Evolutionary conservation across 2,888 invertebrate species (phyloP), one percentile per base, ranked within the genome.

Genomic region (Pollenia griseotomentosa): DNA sequence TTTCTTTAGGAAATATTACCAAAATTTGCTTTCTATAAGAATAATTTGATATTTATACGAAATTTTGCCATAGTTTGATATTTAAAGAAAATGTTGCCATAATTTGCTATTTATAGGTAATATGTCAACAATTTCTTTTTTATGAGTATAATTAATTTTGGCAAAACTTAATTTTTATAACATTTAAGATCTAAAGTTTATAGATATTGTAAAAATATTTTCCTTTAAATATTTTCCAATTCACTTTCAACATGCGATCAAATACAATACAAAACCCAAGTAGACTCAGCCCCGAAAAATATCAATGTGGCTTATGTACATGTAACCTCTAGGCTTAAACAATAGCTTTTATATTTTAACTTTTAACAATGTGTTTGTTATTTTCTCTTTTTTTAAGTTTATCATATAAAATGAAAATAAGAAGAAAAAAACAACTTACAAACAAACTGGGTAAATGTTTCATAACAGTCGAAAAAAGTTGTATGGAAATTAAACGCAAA

Each of bases 261-360:
- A 63, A 19, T 4, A 19, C 6, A 65, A n/a, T 40, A 12, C 12
- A 57, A 33, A 55, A 55, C 44, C 10, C 12, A 33, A 23, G 46
- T 14, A 55, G 4, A 16, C 16, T 8, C 5, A 42, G 5, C 4
- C 16, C 42, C 0, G 0, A n/a, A 61, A 33, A 33, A 33, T 6
- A 33, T 6, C 33, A 33, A 33, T 6, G 33, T 33, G 5, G 33
- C 33, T 61, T 9, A 63, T n/a, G 46, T 59, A 51, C n/a, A 57
- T 40, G 46, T 46, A 65, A 66, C 83, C 78, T 71, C 57, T 19
- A 65, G 83, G 71, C 57, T 57, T 48, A 40, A 66, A n/a, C 48
- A 70, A 70, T 77, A 55, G 7, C 19, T 33, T 40, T 61, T 51
- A 23, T 51, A 59, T 16, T 0, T 33, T 51, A 44, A 42, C 14